These are phyloP conservation scores for Myripristis murdjan DNA, from an alignment of 2,797 vertebrate species.

Conservation along the genomic window DNA sequence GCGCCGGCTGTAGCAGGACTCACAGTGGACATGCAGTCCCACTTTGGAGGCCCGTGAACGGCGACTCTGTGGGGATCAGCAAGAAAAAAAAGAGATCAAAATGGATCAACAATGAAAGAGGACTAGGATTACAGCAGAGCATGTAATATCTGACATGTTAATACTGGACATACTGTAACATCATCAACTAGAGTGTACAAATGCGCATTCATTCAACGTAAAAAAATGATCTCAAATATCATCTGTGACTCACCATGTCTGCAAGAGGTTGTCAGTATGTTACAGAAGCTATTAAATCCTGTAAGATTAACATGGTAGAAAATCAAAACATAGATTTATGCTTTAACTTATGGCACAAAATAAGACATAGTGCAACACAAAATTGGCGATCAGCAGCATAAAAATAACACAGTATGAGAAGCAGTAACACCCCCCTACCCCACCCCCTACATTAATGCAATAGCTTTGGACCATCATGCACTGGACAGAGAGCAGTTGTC, in stretches of 20 bases:
- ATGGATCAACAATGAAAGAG: neutral
- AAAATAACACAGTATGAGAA: neutral
- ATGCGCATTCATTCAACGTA: neutral
- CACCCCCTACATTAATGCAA: neutral
- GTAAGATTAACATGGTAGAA: constrained; percentile 4
- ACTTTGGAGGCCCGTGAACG: constrained; percentile 48
- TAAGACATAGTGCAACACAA: neutral
- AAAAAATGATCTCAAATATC: neutral
- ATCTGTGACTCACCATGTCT: constrained; percentile 67
- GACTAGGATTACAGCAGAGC: neutral
- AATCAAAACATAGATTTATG: neutral
- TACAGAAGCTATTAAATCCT: constrained; percentile 21
- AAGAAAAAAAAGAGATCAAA: neutral
- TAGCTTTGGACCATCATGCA: neutral
- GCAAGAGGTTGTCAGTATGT: neutral
- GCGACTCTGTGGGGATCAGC: constrained; percentile 43
- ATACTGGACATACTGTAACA: too few relatives aligned
- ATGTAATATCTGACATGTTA: too few relatives aligned
- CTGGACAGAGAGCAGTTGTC: neutral
- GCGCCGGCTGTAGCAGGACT: constrained; percentile 89
- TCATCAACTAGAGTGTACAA: too few relatives aligned
- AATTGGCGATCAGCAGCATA: neutral
- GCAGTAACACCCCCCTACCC: too few relatives aligned
- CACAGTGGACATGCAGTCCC: constrained; percentile 91
- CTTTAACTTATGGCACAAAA: neutral